Evolutionary conservation across 1,140 invertebrate genomes (phyloP), one percentile per base, ranked within the genome.

Genomic region (Papilio machaon): DNA sequence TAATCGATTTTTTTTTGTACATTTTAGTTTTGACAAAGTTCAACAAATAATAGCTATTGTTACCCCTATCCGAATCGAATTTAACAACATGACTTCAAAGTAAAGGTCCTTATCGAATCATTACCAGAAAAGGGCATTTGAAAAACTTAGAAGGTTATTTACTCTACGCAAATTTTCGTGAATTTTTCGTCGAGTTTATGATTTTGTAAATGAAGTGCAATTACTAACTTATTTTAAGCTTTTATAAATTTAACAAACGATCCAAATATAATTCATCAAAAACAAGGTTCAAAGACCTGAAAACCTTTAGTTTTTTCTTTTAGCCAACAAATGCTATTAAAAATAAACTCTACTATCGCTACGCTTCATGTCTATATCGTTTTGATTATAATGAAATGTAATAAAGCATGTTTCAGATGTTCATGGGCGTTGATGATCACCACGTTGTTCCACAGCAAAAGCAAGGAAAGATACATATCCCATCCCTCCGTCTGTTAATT

Each of bases 211-310:
- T 35, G 23, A 10, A 67, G 64, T 30, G 30, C 30, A 58, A 46
- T 58, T 79, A 10, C 30, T 4, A 80, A 73, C 23, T 73, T 73
- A 80, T 74, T 64, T 23, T 58, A 67, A n/a, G 47, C 47, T 82
- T 79, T 64, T 70, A 30, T 38, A 78, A 82, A 78, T 82, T 83
- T 80, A 81, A 43, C 76, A 78, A 73, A 81, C 38, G 82, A 80
- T 80, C 80, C 80, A 82, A 85, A 85, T 67, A 67, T 67, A 30
- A 67, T 67, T 35, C 1, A 54, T 54, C 52, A 67, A 35, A 67
- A 67, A 38, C 64, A 35, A 67, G 30, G 30, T 38, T 35, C 64
- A 35, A 67, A 13, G 30, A 13, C 23, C 13, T 67, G 8, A 23
- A 58, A 49, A 9, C 47, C 4, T 58, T 58, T 17, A n/a, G 6